Conservation (phyloP, 2,797 vertebrate species). For the Clarias laeviceps region DNA sequence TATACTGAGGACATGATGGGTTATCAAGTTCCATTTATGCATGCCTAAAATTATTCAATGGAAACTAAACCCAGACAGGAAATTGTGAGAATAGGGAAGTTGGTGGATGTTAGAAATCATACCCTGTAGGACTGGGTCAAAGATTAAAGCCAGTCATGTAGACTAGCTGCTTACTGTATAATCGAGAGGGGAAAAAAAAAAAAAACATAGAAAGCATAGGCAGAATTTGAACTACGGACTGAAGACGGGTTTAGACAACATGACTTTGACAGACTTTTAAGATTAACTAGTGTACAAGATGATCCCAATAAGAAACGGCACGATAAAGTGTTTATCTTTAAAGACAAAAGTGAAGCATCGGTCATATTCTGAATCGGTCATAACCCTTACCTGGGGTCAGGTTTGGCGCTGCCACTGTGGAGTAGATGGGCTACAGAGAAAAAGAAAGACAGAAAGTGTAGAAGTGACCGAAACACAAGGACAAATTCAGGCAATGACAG, state of each 20-base stretch:
- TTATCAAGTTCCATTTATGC: not conserved
- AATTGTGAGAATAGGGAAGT: not conserved
- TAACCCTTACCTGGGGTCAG: constrained; percentile 82
- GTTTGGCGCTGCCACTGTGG: constrained; percentile 75
- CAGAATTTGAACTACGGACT: not conserved
- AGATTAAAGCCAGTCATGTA: not conserved
- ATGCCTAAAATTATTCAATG: not conserved
- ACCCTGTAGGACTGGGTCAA: not conserved
- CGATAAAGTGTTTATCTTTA: not conserved
- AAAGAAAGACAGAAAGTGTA: constrained; percentile 52
- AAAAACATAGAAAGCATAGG: not conserved
- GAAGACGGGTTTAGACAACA: not conserved
- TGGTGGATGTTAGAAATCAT: not conserved
- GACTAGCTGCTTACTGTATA: not conserved
- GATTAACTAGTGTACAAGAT: not conserved
- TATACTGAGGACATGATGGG: not conserved
- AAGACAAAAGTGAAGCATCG: not conserved
- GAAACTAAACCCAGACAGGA: not conserved
- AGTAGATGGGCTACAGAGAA: constrained; percentile 87
- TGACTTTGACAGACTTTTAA: not conserved
- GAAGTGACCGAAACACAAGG: not conserved
- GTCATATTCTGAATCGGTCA: not conserved
- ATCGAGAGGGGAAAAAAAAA: too few relatives aligned
- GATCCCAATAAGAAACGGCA: not conserved
- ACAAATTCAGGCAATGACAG: not conserved